Evolutionary conservation across 2,888 invertebrate genomes (phyloP).

Genomic region (Odontocolon sp.): DNA sequence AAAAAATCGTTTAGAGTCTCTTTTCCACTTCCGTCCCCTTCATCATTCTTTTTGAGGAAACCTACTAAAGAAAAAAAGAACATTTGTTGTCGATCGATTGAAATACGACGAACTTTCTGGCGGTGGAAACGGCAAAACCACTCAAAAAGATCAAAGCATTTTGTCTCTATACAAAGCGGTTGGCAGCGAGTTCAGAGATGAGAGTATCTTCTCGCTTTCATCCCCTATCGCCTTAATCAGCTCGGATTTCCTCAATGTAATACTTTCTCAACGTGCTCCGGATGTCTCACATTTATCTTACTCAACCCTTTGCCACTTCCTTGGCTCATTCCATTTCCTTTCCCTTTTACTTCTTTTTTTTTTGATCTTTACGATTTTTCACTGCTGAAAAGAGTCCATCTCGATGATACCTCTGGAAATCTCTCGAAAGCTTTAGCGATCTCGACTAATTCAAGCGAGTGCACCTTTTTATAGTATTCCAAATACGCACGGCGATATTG

Average conservation of each 20-base stretch:
- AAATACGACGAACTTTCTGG: not conserved
- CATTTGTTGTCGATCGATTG: constrained; percentile 5
- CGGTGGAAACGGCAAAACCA: constrained; percentile 9
- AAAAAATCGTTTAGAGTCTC: not conserved
- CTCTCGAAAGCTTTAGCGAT: not conserved
- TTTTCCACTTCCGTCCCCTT: no score
- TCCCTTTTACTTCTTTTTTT: not conserved
- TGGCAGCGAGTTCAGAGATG: not conserved
- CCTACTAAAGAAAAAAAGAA: no score
- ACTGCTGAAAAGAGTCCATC: constrained; percentile 4
- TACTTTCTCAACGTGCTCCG: not conserved
- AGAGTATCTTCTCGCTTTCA: not conserved
- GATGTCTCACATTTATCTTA: not conserved
- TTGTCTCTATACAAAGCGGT: not conserved
- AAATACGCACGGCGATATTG: no score
- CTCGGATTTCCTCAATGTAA: not conserved
- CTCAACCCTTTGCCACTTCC: not conserved
- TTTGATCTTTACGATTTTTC: constrained; percentile 23
- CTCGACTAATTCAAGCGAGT: constrained; percentile 15
- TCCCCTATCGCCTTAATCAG: not conserved
- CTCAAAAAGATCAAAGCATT: constrained; percentile 29
- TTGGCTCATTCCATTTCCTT: not conserved
- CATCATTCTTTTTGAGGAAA: no score
- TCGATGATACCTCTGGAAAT: constrained; percentile 1
- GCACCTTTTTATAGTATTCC: not conserved